These are phyloP conservation scores for Bombus pascuorum DNA, from an alignment of 1,140 invertebrate genomes.

Conservation along the genomic window DNA sequence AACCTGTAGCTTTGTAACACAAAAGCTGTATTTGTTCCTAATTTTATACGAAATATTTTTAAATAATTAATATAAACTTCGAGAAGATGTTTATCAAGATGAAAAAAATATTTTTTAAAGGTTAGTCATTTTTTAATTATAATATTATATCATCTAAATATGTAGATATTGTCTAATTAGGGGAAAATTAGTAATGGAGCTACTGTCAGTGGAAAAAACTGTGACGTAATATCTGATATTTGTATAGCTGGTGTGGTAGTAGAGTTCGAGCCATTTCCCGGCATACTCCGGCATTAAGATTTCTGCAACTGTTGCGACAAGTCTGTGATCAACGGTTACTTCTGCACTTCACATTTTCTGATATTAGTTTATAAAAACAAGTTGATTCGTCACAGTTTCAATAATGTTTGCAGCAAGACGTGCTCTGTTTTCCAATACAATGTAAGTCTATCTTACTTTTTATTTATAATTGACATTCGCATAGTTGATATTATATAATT, in stretches of 20 bases:
- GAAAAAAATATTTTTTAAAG: neutral
- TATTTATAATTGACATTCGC: neutral
- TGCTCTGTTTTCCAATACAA: constrained; percentile 53
- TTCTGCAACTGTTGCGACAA: neutral
- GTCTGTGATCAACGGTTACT: neutral
- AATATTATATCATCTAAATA: neutral
- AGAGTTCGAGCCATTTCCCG: constrained; percentile 1
- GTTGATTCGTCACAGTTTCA: neutral
- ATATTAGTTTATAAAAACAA: neutral
- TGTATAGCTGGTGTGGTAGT: neutral
- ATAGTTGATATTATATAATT: constrained; percentile 71
- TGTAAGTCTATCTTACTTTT: constrained; percentile 63
- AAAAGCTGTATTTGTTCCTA: neutral
- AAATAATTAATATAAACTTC: neutral
- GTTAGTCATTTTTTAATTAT: neutral
- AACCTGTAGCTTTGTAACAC: no score
- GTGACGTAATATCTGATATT: constrained; percentile 12
- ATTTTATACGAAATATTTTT: neutral
- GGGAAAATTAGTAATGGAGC: neutral
- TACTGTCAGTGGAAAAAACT: neutral
- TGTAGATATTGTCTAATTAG: neutral
- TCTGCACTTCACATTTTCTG: neutral
- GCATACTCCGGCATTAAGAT: neutral
- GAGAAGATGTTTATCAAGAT: neutral
- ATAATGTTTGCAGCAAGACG: constrained; percentile 71